A percentile compares a stretch with the other conserved stretches of the same genome.
These are phyloP conservation scores for Montipora efflorescens DNA, from an alignment of 64 coral and sea anemone species.

Conservation along the genomic window DNA sequence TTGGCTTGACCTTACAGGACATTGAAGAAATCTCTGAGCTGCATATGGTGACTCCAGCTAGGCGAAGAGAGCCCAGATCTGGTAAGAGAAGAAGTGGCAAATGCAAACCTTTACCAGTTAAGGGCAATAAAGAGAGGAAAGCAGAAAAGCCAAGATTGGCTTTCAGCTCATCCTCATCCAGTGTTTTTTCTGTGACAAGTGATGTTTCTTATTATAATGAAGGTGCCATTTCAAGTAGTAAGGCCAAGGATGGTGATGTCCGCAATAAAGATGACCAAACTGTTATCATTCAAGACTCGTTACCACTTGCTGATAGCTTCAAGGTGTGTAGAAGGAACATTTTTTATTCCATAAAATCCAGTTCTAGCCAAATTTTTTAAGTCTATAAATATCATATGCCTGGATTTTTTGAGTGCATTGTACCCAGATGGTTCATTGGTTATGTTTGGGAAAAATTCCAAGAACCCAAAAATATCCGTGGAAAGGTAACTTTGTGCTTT, in stretches of 20 bases:
- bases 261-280: background rate
- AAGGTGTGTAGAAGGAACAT: slow-evolving; percentile 7
- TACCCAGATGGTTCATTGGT: too few species aligned
- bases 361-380: too few species aligned
- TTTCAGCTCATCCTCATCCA: slow-evolving; percentile 43
- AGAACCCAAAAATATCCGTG: too few species aligned
- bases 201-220: slow-evolving; percentile 33
- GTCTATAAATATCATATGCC: too few species aligned
- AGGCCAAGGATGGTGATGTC: background rate
- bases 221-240: background rate
- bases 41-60: slow-evolving; percentile 27
- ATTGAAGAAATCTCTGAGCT: background rate
- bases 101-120: slow-evolving; percentile 16
- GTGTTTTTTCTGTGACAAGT: slow-evolving; percentile 28
- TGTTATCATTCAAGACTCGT: slow-evolving; percentile 31
- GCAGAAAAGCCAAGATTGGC: background rate
- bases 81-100: slow-evolving; percentile 37
- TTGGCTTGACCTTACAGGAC: background rate
- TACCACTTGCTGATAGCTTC: slow-evolving; percentile 18
- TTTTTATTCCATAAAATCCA: too few species aligned
- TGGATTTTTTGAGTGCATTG: too few species aligned
- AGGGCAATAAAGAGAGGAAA: slow-evolving; percentile 23
- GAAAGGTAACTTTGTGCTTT: too few species aligned
- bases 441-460: too few species aligned
- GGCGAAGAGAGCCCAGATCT: slow-evolving; percentile 22